Base-by-base conservation (phyloP, 1,140 invertebrate genomes). In the Pachypeltis micranthus region DNA sequence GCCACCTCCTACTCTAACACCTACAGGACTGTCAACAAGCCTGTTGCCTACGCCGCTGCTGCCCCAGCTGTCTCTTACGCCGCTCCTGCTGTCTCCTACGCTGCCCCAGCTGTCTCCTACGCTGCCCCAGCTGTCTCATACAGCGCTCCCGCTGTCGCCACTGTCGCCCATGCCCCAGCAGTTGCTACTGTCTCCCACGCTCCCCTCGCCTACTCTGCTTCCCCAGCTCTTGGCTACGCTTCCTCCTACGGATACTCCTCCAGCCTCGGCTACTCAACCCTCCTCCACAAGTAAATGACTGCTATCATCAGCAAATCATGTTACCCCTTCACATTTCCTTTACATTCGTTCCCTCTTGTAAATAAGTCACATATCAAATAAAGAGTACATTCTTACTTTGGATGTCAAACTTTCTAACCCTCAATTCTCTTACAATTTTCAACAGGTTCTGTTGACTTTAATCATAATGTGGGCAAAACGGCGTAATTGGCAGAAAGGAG, bases 11-110 rank as follows among this genome's bases (percentile, higher is more conserved):
- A 59, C 57, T 59, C 57, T 59, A 59, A 59, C 57, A 31, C 57
- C 57, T 59, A 59, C 57, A 59, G 57, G 29, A 59, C 57, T n/a
- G 57, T 59, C 57, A 59, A 59, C 57, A 59, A 59, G 57, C 57
- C 57, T 16, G 57, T 59, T 16, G 28, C 29, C 24, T 16, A 16
- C 24, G 57, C 28, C 57, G n/a, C n/a, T 23, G 57, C 57, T 28
- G 57, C 57, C 19, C 57, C 57, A 1, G 57, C 57, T n/a, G 57
- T 59, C 7, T 28, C 57, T 28, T 51, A 51, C 57, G 57, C 57
- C 57, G 57, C 57, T 29, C 57, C 57, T 2, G 57, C 57, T n/a
- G 57, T 59, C 26, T 29, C 57, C 57, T 59, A 59, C 57, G 57
- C 57, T 28, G 57, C 57, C 25, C 57, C 57, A 26, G 57, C 57